phyloP scores from a whole-genome alignment of 2,113 vertebrate species.

The Sinosuthora webbiana region DNA sequence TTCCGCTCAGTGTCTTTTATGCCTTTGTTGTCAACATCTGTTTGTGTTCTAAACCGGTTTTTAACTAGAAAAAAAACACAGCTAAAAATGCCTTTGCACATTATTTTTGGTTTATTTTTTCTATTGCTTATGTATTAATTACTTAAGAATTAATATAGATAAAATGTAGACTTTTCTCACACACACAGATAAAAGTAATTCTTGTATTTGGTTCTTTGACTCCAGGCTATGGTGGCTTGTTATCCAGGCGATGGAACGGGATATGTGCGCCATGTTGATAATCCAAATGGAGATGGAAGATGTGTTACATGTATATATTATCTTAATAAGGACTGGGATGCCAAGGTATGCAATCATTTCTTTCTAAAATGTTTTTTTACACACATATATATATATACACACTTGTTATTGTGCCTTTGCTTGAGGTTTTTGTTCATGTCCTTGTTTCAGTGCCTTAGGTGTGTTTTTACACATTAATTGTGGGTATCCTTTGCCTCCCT shows the following conservation, averaged over 20 bases:
- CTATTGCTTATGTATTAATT: neutral
- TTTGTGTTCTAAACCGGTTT: neutral
- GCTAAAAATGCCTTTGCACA: neutral
- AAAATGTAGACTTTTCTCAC: neutral
- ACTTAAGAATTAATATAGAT: neutral
- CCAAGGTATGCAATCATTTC: conserved; percentile 82
- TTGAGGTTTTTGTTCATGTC: neutral
- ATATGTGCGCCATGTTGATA: conserved; percentile 95
- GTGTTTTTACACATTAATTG: neutral
- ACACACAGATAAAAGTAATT: neutral
- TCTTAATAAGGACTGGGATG: conserved; percentile 96
- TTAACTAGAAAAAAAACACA: neutral
- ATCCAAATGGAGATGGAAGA: conserved; percentile 93
- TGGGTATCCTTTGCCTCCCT: neutral
- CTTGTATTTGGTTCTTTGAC: conserved; percentile 23
- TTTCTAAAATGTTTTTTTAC: neutral
- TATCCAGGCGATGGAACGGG: conserved; percentile 94
- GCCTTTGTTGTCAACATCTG: neutral
- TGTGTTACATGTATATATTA: conserved; percentile 99
- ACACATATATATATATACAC: no score
- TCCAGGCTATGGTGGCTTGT: conserved; percentile 96
- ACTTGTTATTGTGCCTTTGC: neutral
- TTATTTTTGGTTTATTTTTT: neutral
- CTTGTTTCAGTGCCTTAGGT: neutral
- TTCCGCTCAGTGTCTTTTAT: neutral